phyloP scores from a whole-genome alignment of 1,140 invertebrate genomes.

The Brachionus asplanchnoidis region DNA sequence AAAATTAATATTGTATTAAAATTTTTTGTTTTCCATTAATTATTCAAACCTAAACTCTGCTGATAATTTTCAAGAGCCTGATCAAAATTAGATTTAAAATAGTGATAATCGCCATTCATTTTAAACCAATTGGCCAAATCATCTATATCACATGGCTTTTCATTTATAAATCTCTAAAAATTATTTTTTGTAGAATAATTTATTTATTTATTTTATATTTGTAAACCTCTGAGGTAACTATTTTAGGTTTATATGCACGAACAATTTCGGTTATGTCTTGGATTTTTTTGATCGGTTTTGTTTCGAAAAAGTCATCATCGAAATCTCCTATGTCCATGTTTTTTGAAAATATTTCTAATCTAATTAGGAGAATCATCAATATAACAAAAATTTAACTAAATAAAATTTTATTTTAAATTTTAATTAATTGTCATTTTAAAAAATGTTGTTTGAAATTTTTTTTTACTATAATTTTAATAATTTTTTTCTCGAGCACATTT shows the following conservation, averaged over 20 bases:
- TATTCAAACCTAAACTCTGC: conserved; percentile 6
- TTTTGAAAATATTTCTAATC: neutral
- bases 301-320: conserved; percentile 37
- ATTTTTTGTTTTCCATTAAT: neutral
- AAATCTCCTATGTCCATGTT: conserved; percentile 26
- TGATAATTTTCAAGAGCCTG: neutral
- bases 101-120: conserved; percentile 25
- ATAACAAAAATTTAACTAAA: neutral
- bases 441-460: too few relatives aligned
- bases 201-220: neutral
- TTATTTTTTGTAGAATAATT: neutral
- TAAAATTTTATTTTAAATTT: neutral
- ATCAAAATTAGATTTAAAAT: neutral
- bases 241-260: conserved; percentile 9
- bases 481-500: neutral
- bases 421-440: neutral
- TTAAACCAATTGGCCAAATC: conserved; percentile 33
- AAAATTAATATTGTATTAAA: neutral
- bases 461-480: too few relatives aligned
- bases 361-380: neutral
- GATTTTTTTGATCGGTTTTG: neutral
- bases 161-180: conserved; percentile 21
- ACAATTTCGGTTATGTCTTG: conserved; percentile 1
- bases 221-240: neutral
- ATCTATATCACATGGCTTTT: neutral